phyloP scores from a whole-genome alignment of 92 coral and sea anemone genomes.

The Hydrozoanthus gracilis region DNA sequence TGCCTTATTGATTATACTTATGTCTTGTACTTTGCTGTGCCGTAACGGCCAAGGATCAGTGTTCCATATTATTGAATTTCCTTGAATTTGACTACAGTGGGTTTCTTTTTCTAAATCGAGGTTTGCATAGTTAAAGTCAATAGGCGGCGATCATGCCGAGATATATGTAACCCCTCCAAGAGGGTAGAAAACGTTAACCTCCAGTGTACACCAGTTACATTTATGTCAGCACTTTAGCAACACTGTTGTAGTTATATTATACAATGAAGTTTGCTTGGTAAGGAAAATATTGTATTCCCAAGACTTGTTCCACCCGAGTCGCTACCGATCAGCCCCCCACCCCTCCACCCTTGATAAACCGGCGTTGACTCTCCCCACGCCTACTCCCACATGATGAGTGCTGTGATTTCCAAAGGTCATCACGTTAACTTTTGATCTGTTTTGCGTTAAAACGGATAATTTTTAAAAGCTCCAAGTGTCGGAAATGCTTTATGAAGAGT shows the following conservation, averaged over 20 bases:
- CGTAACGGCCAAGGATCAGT: slow-evolving; percentile 25
- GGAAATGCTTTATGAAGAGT: slow-evolving; percentile 25
- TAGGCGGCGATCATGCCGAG: slow-evolving; percentile 27
- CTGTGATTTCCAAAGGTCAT: neutral
- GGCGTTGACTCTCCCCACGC: no score
- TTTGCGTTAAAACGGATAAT: neutral
- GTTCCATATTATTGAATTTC: slow-evolving; percentile 21
- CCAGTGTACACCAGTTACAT: slow-evolving; percentile 24
- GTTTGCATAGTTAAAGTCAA: slow-evolving; percentile 22
- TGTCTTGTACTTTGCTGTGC: slow-evolving; percentile 24
- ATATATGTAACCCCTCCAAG: slow-evolving; percentile 23
- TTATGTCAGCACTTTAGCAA: slow-evolving; percentile 22
- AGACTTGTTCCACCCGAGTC: neutral
- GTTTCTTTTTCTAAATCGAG: slow-evolving; percentile 22
- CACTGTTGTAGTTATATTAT: slow-evolving; percentile 21
- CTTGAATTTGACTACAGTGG: slow-evolving; percentile 23
- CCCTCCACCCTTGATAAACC: no score
- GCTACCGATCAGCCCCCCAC: no score
- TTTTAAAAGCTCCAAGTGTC: slow-evolving; percentile 14
- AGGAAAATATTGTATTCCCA: slow-evolving; percentile 4
- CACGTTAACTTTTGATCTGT: no score
- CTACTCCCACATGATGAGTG: neutral
- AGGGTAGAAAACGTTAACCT: slow-evolving; percentile 23
- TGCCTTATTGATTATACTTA: slow-evolving; percentile 21
- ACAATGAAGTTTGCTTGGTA: slow-evolving; percentile 22